phyloP scores from a whole-genome alignment of 2,113 vertebrate species.

The Trogon melanurus region DNA sequence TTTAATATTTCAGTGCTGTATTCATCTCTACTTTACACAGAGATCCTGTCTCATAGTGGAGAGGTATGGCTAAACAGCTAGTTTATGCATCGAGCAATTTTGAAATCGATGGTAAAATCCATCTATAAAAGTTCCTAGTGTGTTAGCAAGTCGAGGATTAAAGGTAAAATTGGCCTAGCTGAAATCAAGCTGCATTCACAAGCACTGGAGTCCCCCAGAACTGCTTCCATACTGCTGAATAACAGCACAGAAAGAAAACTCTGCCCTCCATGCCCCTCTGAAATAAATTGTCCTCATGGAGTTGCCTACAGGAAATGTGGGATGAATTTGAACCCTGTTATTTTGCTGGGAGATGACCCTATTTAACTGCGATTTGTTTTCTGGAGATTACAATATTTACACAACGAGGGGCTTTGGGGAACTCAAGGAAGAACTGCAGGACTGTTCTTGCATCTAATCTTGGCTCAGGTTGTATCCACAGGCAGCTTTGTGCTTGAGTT shows the following conservation, averaged over 20 bases:
- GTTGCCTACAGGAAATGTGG: not conserved
- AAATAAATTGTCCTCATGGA: not conserved
- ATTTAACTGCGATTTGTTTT: not conserved
- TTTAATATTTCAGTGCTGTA: slow-evolving; percentile 20
- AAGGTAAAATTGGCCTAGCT: not conserved
- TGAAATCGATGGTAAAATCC: not conserved
- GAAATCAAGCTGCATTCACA: not conserved
- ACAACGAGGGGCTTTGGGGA: not conserved
- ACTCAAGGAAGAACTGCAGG: not conserved
- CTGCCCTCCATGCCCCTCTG: not conserved
- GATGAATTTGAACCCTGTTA: not conserved
- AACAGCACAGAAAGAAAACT: not conserved
- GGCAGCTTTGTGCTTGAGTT: not conserved
- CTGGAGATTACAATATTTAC: not conserved
- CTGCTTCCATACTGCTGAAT: not conserved
- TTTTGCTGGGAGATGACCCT: not conserved
- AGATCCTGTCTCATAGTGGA: not conserved
- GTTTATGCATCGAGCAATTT: not conserved
- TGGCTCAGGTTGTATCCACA: not conserved
- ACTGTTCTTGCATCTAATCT: not conserved
- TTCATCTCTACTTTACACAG: not conserved
- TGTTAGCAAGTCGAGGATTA: not conserved
- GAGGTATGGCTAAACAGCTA: not conserved
- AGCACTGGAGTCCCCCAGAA: not conserved
- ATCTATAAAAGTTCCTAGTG: not conserved